A percentile compares a stretch with the other conserved stretches of the same genome.
These are phyloP conservation scores for Phalera bucephala DNA, from an alignment of 2,888 invertebrate species.

Conservation along the genomic window DNA sequence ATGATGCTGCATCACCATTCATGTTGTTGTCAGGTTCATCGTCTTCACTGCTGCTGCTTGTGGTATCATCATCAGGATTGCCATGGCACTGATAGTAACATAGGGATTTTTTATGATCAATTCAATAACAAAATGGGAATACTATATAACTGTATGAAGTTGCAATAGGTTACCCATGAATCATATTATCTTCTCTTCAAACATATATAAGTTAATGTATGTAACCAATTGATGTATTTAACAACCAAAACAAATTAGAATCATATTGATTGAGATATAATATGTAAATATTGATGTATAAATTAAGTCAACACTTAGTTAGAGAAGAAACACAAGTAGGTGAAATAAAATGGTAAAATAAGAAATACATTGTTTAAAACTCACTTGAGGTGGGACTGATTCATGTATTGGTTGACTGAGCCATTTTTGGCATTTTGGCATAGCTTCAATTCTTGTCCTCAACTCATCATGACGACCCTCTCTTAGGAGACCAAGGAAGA, in stretches of 20 bases:
- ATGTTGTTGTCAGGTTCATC: slow-evolving; percentile 52
- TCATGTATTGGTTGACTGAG: slow-evolving; percentile 73
- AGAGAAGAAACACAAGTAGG: not conserved
- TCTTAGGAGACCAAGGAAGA: slow-evolving; percentile 81
- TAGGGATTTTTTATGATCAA: no score
- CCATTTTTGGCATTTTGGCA: slow-evolving; percentile 85
- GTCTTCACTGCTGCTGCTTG: slow-evolving; percentile 67
- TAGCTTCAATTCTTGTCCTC: slow-evolving; percentile 79
- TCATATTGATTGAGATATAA: not conserved
- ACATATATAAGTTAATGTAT: no score
- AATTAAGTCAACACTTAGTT: no score
- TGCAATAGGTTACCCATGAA: no score
- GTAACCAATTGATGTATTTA: no score
- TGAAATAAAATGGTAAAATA: not conserved
- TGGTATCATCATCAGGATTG: slow-evolving; percentile 73
- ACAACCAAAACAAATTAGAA: no score
- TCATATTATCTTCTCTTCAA: no score
- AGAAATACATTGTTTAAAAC: slow-evolving; percentile 13
- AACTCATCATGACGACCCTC: slow-evolving; percentile 82
- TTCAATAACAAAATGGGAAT: no score
- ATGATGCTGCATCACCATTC: slow-evolving; percentile 39
- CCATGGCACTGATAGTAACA: slow-evolving; percentile 65
- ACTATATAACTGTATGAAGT: no score
- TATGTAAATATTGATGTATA: no score
- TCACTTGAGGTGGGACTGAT: slow-evolving; percentile 68